Conservation (phyloP, 2,888 invertebrate genomes). For the Noctua fimbriata region DNA sequence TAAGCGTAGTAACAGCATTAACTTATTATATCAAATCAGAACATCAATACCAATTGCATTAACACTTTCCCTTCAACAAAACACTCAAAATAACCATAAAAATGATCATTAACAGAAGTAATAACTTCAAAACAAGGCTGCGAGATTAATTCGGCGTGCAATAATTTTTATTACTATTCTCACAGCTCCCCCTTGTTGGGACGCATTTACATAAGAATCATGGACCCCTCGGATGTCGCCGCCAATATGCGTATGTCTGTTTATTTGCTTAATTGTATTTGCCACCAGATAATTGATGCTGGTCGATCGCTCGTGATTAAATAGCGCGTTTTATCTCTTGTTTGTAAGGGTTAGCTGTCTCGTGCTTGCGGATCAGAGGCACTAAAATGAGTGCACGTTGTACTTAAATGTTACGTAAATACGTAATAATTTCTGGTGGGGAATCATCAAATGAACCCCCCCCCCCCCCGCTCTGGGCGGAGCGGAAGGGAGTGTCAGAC, state of each 20-base stretch:
- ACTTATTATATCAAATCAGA: constrained; percentile 3
- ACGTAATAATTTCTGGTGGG: no score
- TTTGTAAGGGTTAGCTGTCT: constrained; percentile 41
- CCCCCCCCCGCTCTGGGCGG: no score
- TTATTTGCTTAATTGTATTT: constrained; percentile 86
- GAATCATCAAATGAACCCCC: no score
- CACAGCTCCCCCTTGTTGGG: constrained; percentile 74
- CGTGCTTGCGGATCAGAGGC: constrained; percentile 20
- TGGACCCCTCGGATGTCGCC: constrained; percentile 76
- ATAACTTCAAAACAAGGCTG: constrained; percentile 60
- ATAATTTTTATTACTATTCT: constrained; percentile 78
- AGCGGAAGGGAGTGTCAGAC: no score
- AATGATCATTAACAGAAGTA: constrained; percentile 52
- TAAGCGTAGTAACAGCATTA: neutral
- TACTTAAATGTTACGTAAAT: neutral
- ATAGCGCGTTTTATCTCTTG: constrained; percentile 47
- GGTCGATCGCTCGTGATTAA: constrained; percentile 63
- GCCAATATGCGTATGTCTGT: constrained; percentile 81
- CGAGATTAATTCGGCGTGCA: constrained; percentile 64
- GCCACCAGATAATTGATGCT: constrained; percentile 73
- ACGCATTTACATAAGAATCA: constrained; percentile 85
- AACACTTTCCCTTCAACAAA: constrained; percentile 22
- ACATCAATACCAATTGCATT: constrained; percentile 34
- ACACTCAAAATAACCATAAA: constrained; percentile 55
- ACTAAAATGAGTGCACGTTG: neutral